These are phyloP conservation scores for Ranitomeya variabilis DNA, from an alignment of 2,113 vertebrate genomes.

Conservation along the genomic window DNA sequence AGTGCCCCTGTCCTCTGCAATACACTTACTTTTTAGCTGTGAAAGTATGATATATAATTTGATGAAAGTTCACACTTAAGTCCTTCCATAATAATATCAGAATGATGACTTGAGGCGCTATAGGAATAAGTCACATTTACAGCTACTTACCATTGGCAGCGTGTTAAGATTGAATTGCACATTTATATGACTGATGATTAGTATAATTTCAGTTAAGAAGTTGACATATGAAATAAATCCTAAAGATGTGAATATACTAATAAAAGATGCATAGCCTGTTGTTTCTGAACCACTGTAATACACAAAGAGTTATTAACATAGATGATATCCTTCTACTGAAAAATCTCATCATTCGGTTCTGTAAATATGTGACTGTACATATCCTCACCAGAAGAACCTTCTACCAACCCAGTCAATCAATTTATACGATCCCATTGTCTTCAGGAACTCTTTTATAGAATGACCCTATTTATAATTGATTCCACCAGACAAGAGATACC, in stretches of 20 bases:
- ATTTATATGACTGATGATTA: conserved; percentile 3
- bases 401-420: conserved; percentile 11
- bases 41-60: background rate
- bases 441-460: conserved; percentile 6
- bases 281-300: background rate
- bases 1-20: no score
- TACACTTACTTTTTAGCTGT: background rate
- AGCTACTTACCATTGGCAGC: background rate
- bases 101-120: background rate
- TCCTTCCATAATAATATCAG: background rate
- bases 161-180: background rate
- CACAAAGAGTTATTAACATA: background rate
- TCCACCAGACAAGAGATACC: conserved; percentile 25
- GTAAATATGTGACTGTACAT: background rate
- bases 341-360: background rate
- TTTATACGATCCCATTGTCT: conserved; percentile 22
- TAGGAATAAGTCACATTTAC: background rate
- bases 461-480: conserved; percentile 40
- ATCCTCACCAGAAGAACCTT: conserved; percentile 4
- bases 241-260: background rate
- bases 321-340: background rate
- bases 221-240: background rate
- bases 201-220: background rate
- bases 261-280: no score
- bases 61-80: background rate